Evolutionary conservation across 2,797 vertebrate species (phyloP).

Genomic region (Anguilla megastoma): DNA sequence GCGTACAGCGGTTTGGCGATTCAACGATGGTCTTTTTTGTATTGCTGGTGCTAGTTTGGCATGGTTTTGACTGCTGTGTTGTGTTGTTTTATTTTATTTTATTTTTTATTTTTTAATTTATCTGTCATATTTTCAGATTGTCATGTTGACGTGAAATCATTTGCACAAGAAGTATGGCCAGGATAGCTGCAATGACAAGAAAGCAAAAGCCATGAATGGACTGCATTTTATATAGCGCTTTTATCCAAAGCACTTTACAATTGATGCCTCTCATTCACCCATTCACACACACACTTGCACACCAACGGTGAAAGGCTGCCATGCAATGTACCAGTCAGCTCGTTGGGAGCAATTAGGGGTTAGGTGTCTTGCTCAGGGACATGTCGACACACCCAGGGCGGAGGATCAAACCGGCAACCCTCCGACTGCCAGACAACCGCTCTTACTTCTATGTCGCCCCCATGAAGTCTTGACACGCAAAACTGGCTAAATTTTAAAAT

Average conservation of each 20-base stretch:
- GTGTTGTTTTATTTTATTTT: not conserved
- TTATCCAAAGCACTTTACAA: too few relatives aligned
- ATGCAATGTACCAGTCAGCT: too few relatives aligned
- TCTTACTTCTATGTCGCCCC: too few relatives aligned
- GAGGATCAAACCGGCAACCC: too few relatives aligned
- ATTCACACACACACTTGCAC: too few relatives aligned
- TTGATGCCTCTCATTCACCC: too few relatives aligned
- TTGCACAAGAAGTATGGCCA: not conserved
- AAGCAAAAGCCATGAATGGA: not conserved
- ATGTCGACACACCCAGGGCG: too few relatives aligned
- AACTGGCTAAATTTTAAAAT: not conserved
- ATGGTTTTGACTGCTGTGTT: not conserved
- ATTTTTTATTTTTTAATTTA: not conserved
- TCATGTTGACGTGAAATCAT: not conserved
- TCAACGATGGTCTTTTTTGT: not conserved
- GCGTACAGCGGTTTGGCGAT: not conserved
- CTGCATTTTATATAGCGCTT: too few relatives aligned
- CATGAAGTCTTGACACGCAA: not conserved
- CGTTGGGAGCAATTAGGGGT: too few relatives aligned
- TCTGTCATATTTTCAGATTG: not conserved
- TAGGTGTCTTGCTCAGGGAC: too few relatives aligned
- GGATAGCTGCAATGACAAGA: not conserved
- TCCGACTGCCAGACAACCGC: too few relatives aligned
- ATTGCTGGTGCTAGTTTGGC: not conserved
- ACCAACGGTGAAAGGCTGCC: too few relatives aligned